Evolutionary conservation across 2,113 vertebrate genomes (phyloP), one percentile per base, ranked within the genome.

Genomic region (Pantherophis guttatus): DNA sequence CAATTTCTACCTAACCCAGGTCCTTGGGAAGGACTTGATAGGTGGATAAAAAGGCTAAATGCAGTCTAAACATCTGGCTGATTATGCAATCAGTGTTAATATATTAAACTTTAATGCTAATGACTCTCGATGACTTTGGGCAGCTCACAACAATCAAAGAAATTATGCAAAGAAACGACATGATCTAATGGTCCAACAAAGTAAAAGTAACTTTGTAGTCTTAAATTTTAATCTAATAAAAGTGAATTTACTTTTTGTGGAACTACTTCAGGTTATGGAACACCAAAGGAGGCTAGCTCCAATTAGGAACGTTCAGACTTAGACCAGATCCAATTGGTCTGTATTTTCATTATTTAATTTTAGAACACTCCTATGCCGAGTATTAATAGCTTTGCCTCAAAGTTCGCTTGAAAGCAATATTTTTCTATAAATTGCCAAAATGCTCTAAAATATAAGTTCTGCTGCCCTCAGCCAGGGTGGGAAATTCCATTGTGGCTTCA

Each of bases 401-500:
- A 97, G 93, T 97, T 97, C 95, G 96, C 95, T 97, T 96, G 94
- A 97, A 97, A 97, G 96, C 97, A 97, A 96, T 97, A 94, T 94
- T 97, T 97, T 94, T 96, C 94, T 95, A 93, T 97, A 96, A 90
- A 85, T 88, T 19, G 7, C 0, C 10, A 19, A 57, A 89, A 88
- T 93, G 91, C 92, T 96, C 97, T 97, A 97, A 98, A 97, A 97
- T 97, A 98, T 97, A 98, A 97, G 96, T 97, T 98, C 97, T 96
- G 96, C 97, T 97, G 90, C 96, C 95, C 96, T 97, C 97, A 97
- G 98, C 97, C 98, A 97, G 98, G 98, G 97, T 98, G 98, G 98
- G 98, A 98, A 98, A 98, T 98, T 98, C 98, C 98, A 98, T 98
- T 98, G 97, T 98, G 98, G 98, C 98, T 97, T 95, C 95, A 96